phyloP scores from a whole-genome alignment of 2,888 invertebrate species.

The Perizoma flavofasciatum region DNA sequence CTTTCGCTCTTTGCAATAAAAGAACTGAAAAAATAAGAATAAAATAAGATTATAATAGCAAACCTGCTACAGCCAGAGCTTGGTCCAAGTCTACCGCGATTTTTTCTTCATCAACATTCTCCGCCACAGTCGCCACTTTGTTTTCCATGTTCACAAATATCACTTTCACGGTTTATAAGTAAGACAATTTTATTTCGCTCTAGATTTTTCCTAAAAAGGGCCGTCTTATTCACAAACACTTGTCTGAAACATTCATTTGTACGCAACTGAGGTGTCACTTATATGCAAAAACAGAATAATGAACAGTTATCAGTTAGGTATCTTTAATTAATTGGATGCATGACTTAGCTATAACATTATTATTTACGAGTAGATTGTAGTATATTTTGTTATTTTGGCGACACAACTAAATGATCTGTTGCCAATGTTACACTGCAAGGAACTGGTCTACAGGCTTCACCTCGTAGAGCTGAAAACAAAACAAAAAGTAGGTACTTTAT shows the following conservation, averaged over 20 bases:
- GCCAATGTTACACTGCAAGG: too few species aligned
- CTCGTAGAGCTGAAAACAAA: too few species aligned
- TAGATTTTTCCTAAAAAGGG: not conserved
- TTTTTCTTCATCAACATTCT: slow-evolving; percentile 47
- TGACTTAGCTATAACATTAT: slow-evolving; percentile 8
- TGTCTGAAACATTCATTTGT: slow-evolving; percentile 33
- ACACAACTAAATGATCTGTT: not conserved
- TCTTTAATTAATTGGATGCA: slow-evolving; percentile 37
- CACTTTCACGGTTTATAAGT: slow-evolving; percentile 3
- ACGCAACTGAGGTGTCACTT: slow-evolving; percentile 18
- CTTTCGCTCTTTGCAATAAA: too few species aligned
- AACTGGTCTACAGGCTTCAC: too few species aligned
- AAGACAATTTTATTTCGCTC: not conserved
- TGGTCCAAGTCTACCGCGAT: slow-evolving; percentile 63
- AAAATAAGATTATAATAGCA: not conserved
- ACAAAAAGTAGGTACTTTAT: too few species aligned
- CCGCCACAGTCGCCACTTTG: slow-evolving; percentile 53
- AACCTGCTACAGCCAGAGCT: slow-evolving; percentile 58
- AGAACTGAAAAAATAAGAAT: not conserved
- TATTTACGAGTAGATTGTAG: not conserved
- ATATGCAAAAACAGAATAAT: slow-evolving; percentile 24
- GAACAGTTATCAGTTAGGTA: slow-evolving; percentile 36
- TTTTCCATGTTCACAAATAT: slow-evolving; percentile 41
- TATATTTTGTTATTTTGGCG: slow-evolving; percentile 6
- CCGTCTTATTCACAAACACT: not conserved